Conservation (phyloP, 2,888 invertebrate genomes). For the Ptilodon capucinus region DNA sequence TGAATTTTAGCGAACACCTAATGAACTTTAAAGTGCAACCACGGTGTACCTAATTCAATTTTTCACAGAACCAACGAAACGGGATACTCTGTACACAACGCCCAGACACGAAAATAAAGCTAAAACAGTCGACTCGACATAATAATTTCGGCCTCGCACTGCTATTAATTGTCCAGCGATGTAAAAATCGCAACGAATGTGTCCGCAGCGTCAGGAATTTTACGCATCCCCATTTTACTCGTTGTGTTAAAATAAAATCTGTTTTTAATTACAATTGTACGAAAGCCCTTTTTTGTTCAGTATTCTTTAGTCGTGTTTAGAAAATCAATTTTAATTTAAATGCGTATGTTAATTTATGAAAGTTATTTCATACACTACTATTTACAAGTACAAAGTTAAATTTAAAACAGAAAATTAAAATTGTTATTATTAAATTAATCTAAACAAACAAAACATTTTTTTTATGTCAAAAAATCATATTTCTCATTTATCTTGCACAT, state of each 20-base stretch:
- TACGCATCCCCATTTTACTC: slow-evolving; percentile 1
- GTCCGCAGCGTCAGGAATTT: slow-evolving; percentile 3
- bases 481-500: too few relatives aligned
- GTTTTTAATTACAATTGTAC: not conserved
- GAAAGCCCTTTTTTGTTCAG: too few relatives aligned
- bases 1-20: too few relatives aligned
- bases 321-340: not conserved
- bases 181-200: slow-evolving; percentile 16
- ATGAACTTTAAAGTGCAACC: too few relatives aligned
- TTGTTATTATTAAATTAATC: too few relatives aligned
- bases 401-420: too few relatives aligned
- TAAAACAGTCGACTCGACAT: slow-evolving; percentile 10
- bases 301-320: too few relatives aligned
- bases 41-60: not conserved
- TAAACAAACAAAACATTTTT: too few relatives aligned
- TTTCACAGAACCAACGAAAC: not conserved
- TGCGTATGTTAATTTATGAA: too few relatives aligned
- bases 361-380: too few relatives aligned
- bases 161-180: slow-evolving; percentile 13
- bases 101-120: slow-evolving; percentile 1
- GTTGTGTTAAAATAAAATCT: not conserved
- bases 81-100: not conserved
- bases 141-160: slow-evolving; percentile 4
- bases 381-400: too few relatives aligned
- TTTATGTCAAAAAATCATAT: too few relatives aligned